Conservation (phyloP, 2,888 invertebrate genomes). For the Hydriomena furcata region DNA sequence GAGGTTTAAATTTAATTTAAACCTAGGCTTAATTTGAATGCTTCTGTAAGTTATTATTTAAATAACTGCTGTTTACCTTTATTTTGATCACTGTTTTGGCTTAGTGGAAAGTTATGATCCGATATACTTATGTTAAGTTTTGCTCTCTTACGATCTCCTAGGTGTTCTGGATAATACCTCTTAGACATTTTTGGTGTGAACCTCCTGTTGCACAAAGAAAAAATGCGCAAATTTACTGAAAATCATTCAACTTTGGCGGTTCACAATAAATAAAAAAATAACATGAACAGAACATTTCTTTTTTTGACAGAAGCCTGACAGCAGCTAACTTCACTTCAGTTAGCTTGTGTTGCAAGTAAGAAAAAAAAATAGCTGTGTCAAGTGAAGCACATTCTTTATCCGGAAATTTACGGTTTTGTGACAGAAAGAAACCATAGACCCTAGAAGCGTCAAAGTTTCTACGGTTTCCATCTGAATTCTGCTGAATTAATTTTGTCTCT, state of each 20-base stretch:
- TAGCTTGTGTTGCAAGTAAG: conserved; percentile 4
- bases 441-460: conserved; percentile 41
- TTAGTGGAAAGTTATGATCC: conserved; percentile 74
- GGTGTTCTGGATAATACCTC: conserved; percentile 61
- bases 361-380: conserved; percentile 19
- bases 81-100: conserved; percentile 74
- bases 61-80: conserved; percentile 50
- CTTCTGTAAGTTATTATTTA: no score
- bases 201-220: background rate
- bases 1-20: background rate
- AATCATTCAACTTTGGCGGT: conserved; percentile 26
- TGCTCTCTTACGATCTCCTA: conserved; percentile 67
- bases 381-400: conserved; percentile 36
- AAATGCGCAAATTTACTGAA: background rate
- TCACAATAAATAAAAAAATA: background rate
- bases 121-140: conserved; percentile 69
- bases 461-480: conserved; percentile 16
- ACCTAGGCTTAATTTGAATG: no score
- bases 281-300: background rate
- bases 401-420: conserved; percentile 23
- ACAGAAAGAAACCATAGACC: conserved; percentile 49
- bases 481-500: conserved; percentile 54
- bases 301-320: no score
- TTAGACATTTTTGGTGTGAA: conserved; percentile 61
- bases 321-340: conserved; percentile 7